Evolutionary conservation across 2,888 invertebrate genomes (phyloP), one percentile per base, ranked within the genome.

Genomic region (Acronicta aceris): DNA sequence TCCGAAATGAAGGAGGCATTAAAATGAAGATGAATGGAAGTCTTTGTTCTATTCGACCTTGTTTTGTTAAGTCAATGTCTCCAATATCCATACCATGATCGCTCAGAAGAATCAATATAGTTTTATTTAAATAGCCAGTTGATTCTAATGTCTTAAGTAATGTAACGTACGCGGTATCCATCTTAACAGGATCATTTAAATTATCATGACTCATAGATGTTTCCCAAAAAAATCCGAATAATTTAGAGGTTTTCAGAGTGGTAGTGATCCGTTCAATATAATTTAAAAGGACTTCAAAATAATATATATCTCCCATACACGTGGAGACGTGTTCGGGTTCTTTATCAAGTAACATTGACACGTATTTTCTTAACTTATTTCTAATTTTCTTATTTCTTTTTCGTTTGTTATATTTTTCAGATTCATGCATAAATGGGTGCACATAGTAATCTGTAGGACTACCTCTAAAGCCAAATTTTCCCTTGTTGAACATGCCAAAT

Each of bases 41-140:
- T 48, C 98, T 95, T 85, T 97, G 98, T 88, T 98, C 98, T 83
- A 98, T 94, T 82, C 96, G 95, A 1, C 97, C 97, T 88, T 98
- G 97, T 85, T 96, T 97, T 0, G 97, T 97, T 56, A 95, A 91
- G 5, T 97, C 94, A 70, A 97, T 97, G 6, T 92, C 92, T 0
- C 97, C 98, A 96, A 96, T 97, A 61, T 98, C 93, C 59, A 97
- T 95, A 0, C 98, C 98, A 79, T 98, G 98, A 83, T 98, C 98
- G 84, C 98, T 98, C 93, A 98, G 95, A 8, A 97, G 84, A 27
- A 98, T 88, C 21, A 97, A 65, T 30, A 96, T 95, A 0, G 97
- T 97, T 16, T 95, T 91, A 48, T 97, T 95, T 27, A 97, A 87
- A 49, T 95, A 87, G 0, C 95, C 94, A 0, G 89, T 81, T 0